Percentiles rank a stretch among this genome's conserved stretches.
phyloP scores from a whole-genome alignment of 1,140 invertebrate species.

The Lasioglossum albipes region DNA sequence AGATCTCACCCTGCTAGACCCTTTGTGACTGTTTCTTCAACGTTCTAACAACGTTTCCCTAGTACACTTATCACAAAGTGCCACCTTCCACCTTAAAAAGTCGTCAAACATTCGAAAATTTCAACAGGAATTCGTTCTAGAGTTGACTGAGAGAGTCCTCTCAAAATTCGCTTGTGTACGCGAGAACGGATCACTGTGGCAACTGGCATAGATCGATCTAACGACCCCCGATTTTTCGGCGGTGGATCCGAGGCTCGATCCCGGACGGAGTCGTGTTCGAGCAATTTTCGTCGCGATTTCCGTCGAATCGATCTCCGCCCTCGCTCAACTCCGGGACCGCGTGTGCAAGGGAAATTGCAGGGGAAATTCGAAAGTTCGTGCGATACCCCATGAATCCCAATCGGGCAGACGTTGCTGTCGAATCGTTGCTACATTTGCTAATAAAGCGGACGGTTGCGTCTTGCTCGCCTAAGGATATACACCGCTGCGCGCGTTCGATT shows the following conservation, averaged over 20 bases:
- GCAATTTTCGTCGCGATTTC: conserved; percentile 77
- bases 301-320: conserved; percentile 56
- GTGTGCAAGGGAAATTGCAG: conserved; percentile 59
- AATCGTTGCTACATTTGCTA: neutral
- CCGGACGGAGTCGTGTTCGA: conserved; percentile 16
- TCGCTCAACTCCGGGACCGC: conserved; percentile 48
- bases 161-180: no score
- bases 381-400: conserved; percentile 65
- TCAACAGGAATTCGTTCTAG: no score
- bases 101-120: no score
- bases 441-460: neutral
- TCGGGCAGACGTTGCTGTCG: neutral
- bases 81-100: no score
- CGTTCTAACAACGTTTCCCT: no score
- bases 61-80: no score
- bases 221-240: conserved; percentile 1
- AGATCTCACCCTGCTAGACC: no score
- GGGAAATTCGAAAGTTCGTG: conserved; percentile 65
- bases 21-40: no score
- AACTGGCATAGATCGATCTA: neutral
- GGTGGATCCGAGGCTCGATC: neutral
- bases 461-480: neutral
- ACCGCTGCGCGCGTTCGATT: neutral
- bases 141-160: no score
- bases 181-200: no score